Base-by-base conservation (phyloP, 1,140 invertebrate species). In the Drosophila nebulosa region DNA sequence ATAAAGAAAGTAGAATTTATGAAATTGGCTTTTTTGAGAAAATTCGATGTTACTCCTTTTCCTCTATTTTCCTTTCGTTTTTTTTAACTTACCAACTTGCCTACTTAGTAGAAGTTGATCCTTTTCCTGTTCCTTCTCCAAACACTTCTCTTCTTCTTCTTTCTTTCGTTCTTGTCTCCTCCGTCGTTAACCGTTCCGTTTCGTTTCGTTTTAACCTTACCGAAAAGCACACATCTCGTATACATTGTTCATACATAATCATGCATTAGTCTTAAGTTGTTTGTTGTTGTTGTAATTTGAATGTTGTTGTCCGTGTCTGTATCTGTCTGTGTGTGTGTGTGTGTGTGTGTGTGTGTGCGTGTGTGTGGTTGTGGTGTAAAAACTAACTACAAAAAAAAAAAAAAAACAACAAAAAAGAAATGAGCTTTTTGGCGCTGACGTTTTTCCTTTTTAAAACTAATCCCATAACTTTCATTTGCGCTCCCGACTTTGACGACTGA, bases 241-340 rank as follows among this genome's bases (percentile, higher is more conserved):
- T 64, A 74, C 83, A 86, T 86, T 86, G 69, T 86, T 86, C 81
- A 86, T 83, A 63, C 81, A 86, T 86, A 74, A 75, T 86, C 83
- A 88, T 88, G 83, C 81, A 86, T 86, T 86, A 86, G 81, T 22
- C 51, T 56, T 86, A 86, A 86, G 81, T 75, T 67, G 70, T 78
- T 64, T 74, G 65, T 68, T 69, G 66, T 63, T 71, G 66, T 64
- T 71, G 68, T 61, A 26, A 27, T 27, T 67, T 51, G 70, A 57
- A 59, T 56, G 63, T 74, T 59, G 36, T 57, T 60, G 68, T 35
- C 26, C 24, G 16, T 70, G 24, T 51, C 55, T 50, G 61, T 62
- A 55, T 52, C 50, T 64, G 53, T 79, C 26, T 74, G 14, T 21
- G 16, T 46, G 39, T 83, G 53, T 18, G 6, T 18, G 35, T 83